Conservation (phyloP, 35 echinoderm and acorn worm genomes). For the Amphiura filiformis region DNA sequence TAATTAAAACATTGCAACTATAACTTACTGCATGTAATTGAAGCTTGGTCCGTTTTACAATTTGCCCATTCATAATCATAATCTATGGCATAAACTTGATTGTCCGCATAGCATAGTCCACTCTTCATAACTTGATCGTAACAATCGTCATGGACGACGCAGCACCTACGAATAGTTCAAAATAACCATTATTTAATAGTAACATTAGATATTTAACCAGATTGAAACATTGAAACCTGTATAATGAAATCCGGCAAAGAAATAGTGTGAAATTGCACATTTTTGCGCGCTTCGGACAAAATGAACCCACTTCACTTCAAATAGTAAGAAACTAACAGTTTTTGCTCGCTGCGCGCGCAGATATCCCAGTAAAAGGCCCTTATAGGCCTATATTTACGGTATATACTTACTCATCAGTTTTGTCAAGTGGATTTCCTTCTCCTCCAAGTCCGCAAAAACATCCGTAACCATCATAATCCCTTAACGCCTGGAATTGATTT, state of each 20-base stretch:
- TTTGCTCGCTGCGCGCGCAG: too few species aligned
- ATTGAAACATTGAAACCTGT: too few species aligned
- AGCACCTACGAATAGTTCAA: constrained; percentile 69
- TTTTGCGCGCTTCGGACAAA: too few species aligned
- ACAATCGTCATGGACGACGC: constrained; percentile 61
- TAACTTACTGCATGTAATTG: constrained; percentile 68
- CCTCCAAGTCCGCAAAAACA: constrained; percentile 88
- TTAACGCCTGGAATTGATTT: constrained; percentile 36
- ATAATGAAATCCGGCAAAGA: too few species aligned
- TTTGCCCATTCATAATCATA: constrained; percentile 40
- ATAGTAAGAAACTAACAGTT: too few species aligned
- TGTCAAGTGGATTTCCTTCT: constrained; percentile 59
- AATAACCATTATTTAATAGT: too few species aligned
- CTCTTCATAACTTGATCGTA: constrained; percentile 55
- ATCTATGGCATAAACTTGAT: constrained; percentile 57
- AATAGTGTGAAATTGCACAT: too few species aligned
- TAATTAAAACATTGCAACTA: too few species aligned
- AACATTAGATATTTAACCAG: too few species aligned
- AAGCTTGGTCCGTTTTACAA: constrained; percentile 9
- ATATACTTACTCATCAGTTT: constrained; percentile 63
- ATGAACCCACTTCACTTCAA: too few species aligned
- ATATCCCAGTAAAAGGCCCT: too few species aligned
- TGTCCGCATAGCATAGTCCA: constrained; percentile 47
- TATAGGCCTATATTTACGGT: too few species aligned
- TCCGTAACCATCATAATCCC: constrained; percentile 78